phyloP scores from a whole-genome alignment of 2,113 vertebrate species.

The Elgaria multicarinata region DNA sequence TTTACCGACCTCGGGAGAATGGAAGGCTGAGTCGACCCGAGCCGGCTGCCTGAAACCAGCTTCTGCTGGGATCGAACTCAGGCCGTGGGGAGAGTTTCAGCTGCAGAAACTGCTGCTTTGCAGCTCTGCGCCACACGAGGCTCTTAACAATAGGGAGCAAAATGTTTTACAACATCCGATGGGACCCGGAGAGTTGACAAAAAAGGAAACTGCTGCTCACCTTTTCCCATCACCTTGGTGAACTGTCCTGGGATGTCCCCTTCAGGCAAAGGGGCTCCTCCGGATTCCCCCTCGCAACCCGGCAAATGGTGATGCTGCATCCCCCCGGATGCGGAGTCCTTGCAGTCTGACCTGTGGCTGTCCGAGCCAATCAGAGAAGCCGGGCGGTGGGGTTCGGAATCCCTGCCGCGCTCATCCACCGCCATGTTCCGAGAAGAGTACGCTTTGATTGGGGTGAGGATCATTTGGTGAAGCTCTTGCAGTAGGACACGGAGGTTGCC shows the following conservation, averaged over 20 bases:
- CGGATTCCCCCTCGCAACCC: constrained; percentile 87
- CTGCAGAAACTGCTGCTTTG: too few species aligned
- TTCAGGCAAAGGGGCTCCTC: constrained; percentile 83
- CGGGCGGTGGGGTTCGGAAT: constrained; percentile 76
- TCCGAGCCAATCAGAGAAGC: constrained; percentile 81
- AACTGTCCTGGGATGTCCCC: constrained; percentile 95
- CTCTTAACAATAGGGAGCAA: neutral
- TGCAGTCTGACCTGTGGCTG: constrained; percentile 79
- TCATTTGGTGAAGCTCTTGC: constrained; percentile 98
- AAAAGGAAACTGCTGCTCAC: constrained; percentile 63
- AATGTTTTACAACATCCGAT: neutral
- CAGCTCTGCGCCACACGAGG: too few species aligned
- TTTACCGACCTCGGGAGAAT: too few species aligned
- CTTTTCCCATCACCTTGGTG: constrained; percentile 99
- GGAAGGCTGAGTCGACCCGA: too few species aligned
- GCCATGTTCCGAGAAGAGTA: constrained; percentile 75
- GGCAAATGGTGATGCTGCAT: constrained; percentile 85
- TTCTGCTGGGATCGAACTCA: too few species aligned
- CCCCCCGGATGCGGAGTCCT: constrained; percentile 69
- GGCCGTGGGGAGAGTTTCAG: too few species aligned
- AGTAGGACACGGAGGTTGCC: constrained; percentile 90
- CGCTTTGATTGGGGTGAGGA: constrained; percentile 95
- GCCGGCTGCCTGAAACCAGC: too few species aligned
- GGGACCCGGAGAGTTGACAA: accelerated
- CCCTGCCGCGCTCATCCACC: constrained; percentile 73